Evolutionary conservation across 1,140 invertebrate genomes (phyloP).

Genomic region (Lasioglossum baleicum): DNA sequence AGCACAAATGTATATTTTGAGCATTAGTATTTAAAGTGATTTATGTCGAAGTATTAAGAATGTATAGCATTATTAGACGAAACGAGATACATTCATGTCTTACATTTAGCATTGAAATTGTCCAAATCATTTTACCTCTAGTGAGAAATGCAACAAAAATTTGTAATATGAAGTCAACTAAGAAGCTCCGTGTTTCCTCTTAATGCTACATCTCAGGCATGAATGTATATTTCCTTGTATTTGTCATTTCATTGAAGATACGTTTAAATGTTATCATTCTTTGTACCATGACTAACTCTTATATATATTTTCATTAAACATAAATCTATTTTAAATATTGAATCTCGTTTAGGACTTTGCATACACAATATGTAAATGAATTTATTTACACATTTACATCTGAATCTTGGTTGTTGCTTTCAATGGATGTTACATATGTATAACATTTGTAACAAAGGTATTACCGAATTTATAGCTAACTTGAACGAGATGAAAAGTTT

Average conservation of each 20-base stretch:
- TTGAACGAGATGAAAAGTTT: not conserved
- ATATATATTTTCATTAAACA: not conserved
- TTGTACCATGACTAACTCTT: not conserved
- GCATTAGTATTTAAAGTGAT: constrained; percentile 29
- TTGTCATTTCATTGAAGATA: not conserved
- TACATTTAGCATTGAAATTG: constrained; percentile 8
- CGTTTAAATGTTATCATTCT: not conserved
- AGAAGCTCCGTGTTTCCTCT: not conserved
- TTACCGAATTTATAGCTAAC: constrained; percentile 13
- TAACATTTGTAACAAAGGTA: constrained; percentile 2
- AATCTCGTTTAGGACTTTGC: constrained; percentile 6
- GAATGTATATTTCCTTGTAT: constrained; percentile 10
- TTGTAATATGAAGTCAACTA: not conserved
- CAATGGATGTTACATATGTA: not conserved
- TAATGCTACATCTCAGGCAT: constrained; percentile 15
- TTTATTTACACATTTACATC: constrained; percentile 2
- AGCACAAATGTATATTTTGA: constrained; percentile 45
- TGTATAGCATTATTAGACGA: constrained; percentile 14
- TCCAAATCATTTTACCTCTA: not conserved
- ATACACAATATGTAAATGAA: not conserved
- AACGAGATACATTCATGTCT: constrained; percentile 5
- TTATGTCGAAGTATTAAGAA: not conserved
- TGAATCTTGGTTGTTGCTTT: not conserved
- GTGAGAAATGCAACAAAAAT: not conserved
- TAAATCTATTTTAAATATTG: not conserved